Conservation (phyloP, 2,113 vertebrate species). For the Psilopsiagon aymara region DNA sequence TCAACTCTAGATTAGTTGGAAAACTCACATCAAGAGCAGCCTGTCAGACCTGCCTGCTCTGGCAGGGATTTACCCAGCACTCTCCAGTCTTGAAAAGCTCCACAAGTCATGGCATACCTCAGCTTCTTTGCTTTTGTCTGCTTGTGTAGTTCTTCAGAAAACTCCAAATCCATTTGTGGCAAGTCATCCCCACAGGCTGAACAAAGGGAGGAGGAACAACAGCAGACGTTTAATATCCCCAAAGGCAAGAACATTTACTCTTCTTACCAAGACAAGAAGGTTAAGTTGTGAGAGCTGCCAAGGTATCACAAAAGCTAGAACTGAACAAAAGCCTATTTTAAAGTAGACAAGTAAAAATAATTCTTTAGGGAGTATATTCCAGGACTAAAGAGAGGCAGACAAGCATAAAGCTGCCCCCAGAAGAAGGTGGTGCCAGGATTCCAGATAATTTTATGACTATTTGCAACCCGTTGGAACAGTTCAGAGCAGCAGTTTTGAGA, state of each 20-base stretch:
- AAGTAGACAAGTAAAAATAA: neutral
- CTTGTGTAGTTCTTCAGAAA: conserved; percentile 59
- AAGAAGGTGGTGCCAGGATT: neutral
- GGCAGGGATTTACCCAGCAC: too few species aligned
- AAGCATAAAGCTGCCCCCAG: neutral
- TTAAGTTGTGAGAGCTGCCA: neutral
- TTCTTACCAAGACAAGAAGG: neutral
- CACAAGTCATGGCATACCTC: conserved; percentile 74
- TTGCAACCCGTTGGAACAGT: neutral
- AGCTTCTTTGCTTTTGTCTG: conserved; percentile 75
- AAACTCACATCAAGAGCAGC: neutral
- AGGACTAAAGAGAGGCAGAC: neutral
- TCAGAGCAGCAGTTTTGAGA: neutral
- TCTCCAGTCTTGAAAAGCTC: neutral
- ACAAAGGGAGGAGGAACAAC: neutral
- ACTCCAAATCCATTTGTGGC: conserved; percentile 6
- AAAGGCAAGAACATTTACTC: neutral
- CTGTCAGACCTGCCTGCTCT: neutral
- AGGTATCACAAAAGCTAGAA: neutral
- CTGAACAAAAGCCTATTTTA: neutral
- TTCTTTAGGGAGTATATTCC: neutral
- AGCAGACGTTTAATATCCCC: neutral
- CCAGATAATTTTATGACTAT: neutral
- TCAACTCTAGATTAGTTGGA: neutral
- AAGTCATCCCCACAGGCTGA: neutral